Evolutionary conservation across 92 coral and sea anemone genomes (phyloP).

Genomic region (Parazoanthus atlanticus): DNA sequence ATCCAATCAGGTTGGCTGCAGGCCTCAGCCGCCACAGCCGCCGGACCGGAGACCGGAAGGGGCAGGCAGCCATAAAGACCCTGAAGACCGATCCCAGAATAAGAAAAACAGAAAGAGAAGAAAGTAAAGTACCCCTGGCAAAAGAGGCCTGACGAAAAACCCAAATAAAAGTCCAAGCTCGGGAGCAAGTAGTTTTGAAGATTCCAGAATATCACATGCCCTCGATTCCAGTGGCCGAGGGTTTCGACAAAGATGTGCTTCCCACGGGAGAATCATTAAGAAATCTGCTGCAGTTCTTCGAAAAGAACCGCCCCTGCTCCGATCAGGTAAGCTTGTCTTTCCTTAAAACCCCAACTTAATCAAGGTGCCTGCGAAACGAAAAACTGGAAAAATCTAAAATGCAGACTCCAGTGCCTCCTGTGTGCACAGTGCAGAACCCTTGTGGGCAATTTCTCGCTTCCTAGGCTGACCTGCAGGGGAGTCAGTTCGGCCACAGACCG

Average conservation of each 20-base stretch:
- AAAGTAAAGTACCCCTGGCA: neutral
- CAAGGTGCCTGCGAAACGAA: neutral
- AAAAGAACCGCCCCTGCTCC: slow-evolving; percentile 15
- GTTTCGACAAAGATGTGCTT: slow-evolving; percentile 10
- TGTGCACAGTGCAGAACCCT: too few relatives aligned
- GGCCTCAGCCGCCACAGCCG: neutral
- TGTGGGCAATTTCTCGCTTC: too few relatives aligned
- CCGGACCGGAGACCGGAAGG: too few relatives aligned
- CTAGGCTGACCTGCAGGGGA: too few relatives aligned
- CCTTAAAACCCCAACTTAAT: neutral
- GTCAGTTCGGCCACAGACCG: too few relatives aligned
- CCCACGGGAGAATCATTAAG: slow-evolving; percentile 5
- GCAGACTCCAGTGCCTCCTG: too few relatives aligned
- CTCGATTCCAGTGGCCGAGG: slow-evolving; percentile 7
- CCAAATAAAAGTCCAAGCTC: neutral
- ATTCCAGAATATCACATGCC: neutral
- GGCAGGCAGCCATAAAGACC: neutral
- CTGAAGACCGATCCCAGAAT: neutral
- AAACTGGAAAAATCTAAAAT: too few relatives aligned
- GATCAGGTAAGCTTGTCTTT: neutral
- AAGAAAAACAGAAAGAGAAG: neutral
- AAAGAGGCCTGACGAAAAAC: too few relatives aligned
- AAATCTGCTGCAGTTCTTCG: slow-evolving; percentile 6
- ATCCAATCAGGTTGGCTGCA: neutral
- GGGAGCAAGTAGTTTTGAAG: neutral